Percentiles rank a stretch among this genome's conserved stretches.
phyloP scores from a whole-genome alignment of 2,113 vertebrate genomes.

The Marcusenius ussheri region DNA sequence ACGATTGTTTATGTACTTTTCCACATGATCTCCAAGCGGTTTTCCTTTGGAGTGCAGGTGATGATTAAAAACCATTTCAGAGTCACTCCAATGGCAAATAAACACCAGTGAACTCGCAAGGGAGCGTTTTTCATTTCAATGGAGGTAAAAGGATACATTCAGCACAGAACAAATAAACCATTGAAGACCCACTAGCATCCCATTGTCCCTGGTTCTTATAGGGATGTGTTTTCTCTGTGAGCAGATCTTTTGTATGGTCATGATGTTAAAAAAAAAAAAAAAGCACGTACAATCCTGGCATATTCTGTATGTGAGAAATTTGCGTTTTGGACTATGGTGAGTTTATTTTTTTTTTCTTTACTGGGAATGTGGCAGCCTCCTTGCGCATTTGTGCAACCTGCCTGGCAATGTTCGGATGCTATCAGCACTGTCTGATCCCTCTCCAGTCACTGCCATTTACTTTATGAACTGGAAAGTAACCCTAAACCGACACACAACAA shows the following conservation, averaged over 20 bases:
- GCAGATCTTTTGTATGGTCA: slow-evolving; percentile 58
- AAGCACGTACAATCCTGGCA: slow-evolving; percentile 43
- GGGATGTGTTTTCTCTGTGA: slow-evolving; percentile 53
- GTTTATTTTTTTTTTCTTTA: slow-evolving; percentile 21
- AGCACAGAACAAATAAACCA: slow-evolving; percentile 70
- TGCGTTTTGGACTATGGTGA: slow-evolving; percentile 21
- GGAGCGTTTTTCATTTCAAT: slow-evolving; percentile 33
- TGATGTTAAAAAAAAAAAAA: slow-evolving; percentile 50
- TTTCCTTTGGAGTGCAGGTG: not conserved
- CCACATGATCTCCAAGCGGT: not conserved
- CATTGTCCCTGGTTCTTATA: slow-evolving; percentile 64
- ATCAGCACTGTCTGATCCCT: slow-evolving; percentile 55
- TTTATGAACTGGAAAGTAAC: slow-evolving; percentile 50
- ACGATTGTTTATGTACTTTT: not conserved
- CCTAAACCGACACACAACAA: slow-evolving; percentile 16
- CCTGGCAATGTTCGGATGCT: slow-evolving; percentile 52
- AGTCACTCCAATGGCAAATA: slow-evolving; percentile 35
- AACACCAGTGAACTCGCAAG: slow-evolving; percentile 38
- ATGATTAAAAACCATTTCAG: slow-evolving; percentile 3
- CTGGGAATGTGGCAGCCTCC: slow-evolving; percentile 52
- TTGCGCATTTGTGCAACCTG: slow-evolving; percentile 53
- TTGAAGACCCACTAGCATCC: slow-evolving; percentile 61
- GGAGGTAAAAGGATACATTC: slow-evolving; percentile 55
- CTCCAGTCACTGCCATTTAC: slow-evolving; percentile 70
- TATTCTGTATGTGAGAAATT: slow-evolving; percentile 37